Conservation (phyloP, 53 echinoderm and acorn worm genomes). For the Apostichopus leukothele region DNA sequence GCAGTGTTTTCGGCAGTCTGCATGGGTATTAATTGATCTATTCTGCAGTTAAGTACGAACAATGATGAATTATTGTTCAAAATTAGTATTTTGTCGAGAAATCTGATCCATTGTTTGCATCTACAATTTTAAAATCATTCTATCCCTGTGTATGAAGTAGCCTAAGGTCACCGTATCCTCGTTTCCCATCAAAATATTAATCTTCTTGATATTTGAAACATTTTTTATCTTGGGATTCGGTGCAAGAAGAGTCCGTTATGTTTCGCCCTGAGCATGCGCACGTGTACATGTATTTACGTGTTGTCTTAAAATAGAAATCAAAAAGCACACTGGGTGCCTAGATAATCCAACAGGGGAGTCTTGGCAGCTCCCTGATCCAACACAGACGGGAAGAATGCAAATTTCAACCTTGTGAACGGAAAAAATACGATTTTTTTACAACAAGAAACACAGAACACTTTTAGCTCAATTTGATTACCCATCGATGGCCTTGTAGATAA, state of each 20-base stretch:
- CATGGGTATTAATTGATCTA: too few relatives aligned
- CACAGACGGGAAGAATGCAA: not conserved
- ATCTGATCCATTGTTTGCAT: too few relatives aligned
- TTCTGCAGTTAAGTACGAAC: too few relatives aligned
- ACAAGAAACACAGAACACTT: not conserved
- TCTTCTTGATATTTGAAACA: not conserved
- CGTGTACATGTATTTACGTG: not conserved
- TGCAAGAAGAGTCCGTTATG: not conserved
- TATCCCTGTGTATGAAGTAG: not conserved
- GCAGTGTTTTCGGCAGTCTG: too few relatives aligned
- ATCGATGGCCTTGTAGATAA: constrained; percentile 37
- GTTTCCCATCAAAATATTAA: not conserved
- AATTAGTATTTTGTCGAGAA: too few relatives aligned
- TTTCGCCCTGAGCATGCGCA: not conserved
- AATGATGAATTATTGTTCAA: too few relatives aligned
- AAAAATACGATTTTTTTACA: not conserved
- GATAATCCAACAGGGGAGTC: not conserved
- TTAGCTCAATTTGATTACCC: constrained; percentile 25
- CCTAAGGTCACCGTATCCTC: not conserved
- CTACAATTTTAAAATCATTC: not conserved
- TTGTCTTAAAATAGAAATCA: not conserved
- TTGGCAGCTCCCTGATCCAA: too few relatives aligned
- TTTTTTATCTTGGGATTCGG: not conserved
- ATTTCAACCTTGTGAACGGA: not conserved
- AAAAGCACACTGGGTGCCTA: not conserved